Conservation (phyloP, 2,888 invertebrate genomes). For the Cantharis rustica region DNA sequence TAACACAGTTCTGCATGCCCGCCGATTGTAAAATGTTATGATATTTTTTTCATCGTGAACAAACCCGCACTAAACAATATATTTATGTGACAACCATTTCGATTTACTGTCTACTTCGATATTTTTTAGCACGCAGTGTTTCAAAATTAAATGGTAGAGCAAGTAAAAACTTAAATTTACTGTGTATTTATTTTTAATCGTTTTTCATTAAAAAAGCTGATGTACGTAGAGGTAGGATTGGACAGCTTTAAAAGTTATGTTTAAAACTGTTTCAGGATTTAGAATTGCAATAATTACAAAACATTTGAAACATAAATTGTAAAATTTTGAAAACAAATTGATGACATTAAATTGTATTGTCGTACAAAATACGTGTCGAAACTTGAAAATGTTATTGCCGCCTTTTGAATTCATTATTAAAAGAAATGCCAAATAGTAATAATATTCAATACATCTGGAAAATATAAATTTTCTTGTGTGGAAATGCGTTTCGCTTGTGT, state of each 20-base stretch:
- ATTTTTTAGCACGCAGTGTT: slow-evolving; percentile 16
- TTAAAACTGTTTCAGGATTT: background rate
- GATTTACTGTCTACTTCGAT: slow-evolving; percentile 29
- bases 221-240: background rate
- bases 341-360: background rate
- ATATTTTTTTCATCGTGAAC: slow-evolving; percentile 31
- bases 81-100: slow-evolving; percentile 33
- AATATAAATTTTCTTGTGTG: slow-evolving; percentile 7
- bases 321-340: background rate
- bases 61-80: slow-evolving; percentile 31
- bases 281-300: background rate
- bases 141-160: slow-evolving; percentile 18
- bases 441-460: slow-evolving; percentile 4
- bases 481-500: slow-evolving; percentile 5
- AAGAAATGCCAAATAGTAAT: slow-evolving; percentile 7
- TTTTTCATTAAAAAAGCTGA: background rate
- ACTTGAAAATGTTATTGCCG: background rate
- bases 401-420: slow-evolving; percentile 7
- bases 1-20: slow-evolving; percentile 28
- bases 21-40: slow-evolving; percentile 32
- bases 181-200: background rate
- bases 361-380: background rate
- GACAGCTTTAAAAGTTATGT: background rate
- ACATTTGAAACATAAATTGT: background rate
- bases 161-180: background rate